Percentiles rank a stretch among this genome's conserved stretches.
These are phyloP conservation scores for Pherbina coryleti DNA, from an alignment of 2,888 invertebrate species.

Conservation along the genomic window DNA sequence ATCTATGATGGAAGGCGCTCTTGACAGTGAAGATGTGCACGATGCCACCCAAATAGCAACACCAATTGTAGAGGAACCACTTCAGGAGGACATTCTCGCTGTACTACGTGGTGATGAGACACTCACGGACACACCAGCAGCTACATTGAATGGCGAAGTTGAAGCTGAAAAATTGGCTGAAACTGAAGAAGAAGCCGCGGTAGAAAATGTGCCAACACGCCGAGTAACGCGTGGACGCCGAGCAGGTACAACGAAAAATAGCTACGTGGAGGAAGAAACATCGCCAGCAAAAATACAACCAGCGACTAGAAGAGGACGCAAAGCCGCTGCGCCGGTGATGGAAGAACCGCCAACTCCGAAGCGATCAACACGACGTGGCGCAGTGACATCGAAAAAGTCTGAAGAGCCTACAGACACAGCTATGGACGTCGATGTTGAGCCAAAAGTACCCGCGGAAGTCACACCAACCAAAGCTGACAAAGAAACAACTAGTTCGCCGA, in stretches of 20 bases:
- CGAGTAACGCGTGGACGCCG: constrained; percentile 58
- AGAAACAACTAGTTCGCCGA: constrained; percentile 17
- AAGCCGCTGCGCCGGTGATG: constrained; percentile 39
- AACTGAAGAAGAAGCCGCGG: not conserved
- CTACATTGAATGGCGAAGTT: constrained; percentile 41
- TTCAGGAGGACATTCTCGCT: constrained; percentile 65
- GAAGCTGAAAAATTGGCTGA: constrained; percentile 26
- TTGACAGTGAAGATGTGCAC: constrained; percentile 55
- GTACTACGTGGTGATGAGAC: constrained; percentile 61
- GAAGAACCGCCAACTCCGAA: constrained; percentile 42
- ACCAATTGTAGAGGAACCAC: constrained; percentile 52
- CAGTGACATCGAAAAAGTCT: constrained; percentile 40
- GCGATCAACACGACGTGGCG: constrained; percentile 48
- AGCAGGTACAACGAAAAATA: constrained; percentile 40
- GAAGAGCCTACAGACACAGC: constrained; percentile 35
- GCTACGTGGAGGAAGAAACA: constrained; percentile 40
- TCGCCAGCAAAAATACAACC: constrained; percentile 38
- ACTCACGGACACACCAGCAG: constrained; percentile 14
- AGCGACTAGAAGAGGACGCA: constrained; percentile 52
- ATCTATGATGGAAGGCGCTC: constrained; percentile 64
- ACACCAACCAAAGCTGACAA: not conserved
- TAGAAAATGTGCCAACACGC: constrained; percentile 44
- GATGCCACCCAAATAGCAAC: constrained; percentile 42
- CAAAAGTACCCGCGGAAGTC: constrained; percentile 34
- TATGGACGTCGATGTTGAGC: constrained; percentile 49